Evolutionary conservation across 1,140 invertebrate genomes (phyloP), one percentile per base, ranked within the genome.

Genomic region (Lycorma delicatula): DNA sequence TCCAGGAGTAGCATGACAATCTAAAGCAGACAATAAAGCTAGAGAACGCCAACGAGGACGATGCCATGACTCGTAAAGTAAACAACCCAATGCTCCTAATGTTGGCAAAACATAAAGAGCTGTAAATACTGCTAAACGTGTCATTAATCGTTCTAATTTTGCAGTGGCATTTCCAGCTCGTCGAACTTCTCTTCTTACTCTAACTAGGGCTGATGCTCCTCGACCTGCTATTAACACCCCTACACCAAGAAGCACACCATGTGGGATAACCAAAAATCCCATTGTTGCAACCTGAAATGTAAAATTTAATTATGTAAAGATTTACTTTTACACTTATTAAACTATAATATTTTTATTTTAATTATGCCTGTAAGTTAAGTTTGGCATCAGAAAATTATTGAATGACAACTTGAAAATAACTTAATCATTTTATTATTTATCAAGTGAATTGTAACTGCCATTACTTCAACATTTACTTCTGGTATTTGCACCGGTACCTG

Each of bases 121-220:
- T 1, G 85, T 86, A 59, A 94, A 86, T 1, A 93, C 81, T 1
- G 89, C 83, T 23, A 91, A 79, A 1, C 91, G 80, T 5, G 89
- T 85, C 78, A 94, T 93, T 1, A 95, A 77, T 66, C 91, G 83
- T 49, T 93, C 90, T 3, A 94, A 81, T 65, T 93, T 87, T 55
- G 85, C 84, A 0, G 89, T 88, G 64, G 87, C 85, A 20, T 79
- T 72, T 0, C 78, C 76, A 7, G 77, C 78, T 34, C 77, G 67
- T 57, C 74, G 65, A 18, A 78, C 71, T 11, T 79, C 80, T 18
- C 77, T 72, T 11, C 83, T 75, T 9, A 85, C 77, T 2, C 81
- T 72, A 61, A 81, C 71, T 28, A 85, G 71, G 1, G 82, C 82
- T 0, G 76, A 72, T 2, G 80, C 79, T 1, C 81, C 82, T 0